A percentile compares a stretch with the other conserved stretches of the same genome.
These are phyloP conservation scores for Pterostichus madidus DNA, from an alignment of 2,888 invertebrate genomes.

Conservation along the genomic window DNA sequence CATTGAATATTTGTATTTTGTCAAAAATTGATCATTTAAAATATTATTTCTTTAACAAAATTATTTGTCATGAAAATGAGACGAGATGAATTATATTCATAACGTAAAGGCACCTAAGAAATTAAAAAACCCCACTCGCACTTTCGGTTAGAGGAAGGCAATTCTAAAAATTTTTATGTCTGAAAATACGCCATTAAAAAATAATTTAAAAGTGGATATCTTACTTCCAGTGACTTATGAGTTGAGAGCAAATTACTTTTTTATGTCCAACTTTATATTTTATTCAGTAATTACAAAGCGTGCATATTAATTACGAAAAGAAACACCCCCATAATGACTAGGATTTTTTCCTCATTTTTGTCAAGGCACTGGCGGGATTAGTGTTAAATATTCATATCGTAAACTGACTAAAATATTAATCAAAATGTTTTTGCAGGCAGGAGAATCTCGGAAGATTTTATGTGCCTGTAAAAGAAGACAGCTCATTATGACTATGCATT, in stretches of 20 bases:
- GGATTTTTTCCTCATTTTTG: conserved; percentile 61
- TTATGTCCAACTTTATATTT: conserved; percentile 62
- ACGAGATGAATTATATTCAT: too few species aligned
- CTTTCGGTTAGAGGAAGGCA: conserved; percentile 12
- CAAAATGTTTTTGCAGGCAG: conserved; percentile 29
- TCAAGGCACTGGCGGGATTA: conserved; percentile 52
- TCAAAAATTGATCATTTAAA: too few species aligned
- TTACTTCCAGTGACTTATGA: conserved; percentile 56
- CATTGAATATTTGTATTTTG: too few species aligned
- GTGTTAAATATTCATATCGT: conserved; percentile 61
- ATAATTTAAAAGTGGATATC: conserved; percentile 52
- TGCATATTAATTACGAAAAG: conserved; percentile 59
- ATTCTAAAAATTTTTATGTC: conserved; percentile 30
- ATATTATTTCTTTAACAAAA: too few species aligned
- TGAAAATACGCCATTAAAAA: conserved; percentile 35
- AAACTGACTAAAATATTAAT: conserved; percentile 58
- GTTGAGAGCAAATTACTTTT: conserved; percentile 58
- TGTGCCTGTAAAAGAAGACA: conserved; percentile 25
- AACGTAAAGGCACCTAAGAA: too few species aligned
- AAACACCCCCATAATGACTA: conserved; percentile 56
- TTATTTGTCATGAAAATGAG: too few species aligned
- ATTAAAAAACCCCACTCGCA: too few species aligned
- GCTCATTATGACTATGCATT: conserved; percentile 8
- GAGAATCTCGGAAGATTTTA: conserved; percentile 36
- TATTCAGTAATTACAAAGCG: conserved; percentile 64